Evolutionary conservation across 2,888 invertebrate species (phyloP), one percentile per base, ranked within the genome.

Genomic region (Caenorhabditis macrosperma): DNA sequence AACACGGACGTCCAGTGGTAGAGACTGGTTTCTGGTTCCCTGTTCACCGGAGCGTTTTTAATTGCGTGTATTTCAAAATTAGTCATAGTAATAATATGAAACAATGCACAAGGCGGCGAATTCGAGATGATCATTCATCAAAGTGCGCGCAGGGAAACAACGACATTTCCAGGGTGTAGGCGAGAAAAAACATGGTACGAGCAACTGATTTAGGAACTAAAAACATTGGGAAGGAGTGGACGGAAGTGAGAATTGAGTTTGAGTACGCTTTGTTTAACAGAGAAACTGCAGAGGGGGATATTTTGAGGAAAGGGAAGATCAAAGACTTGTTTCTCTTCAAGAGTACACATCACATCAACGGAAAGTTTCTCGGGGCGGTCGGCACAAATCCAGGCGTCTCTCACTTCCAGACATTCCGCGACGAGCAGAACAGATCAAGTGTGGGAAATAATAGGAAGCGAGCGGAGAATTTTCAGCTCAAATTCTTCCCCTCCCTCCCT

Each of bases 201-300:
- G 54, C 9, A 17, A 33, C 38, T 22, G 30, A 59, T 64, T 57
- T 33, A 74, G 64, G 57, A 74, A 64, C 74, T 74, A 41, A 48
- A 50, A 74, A 44, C 57, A 54, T 15, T 24, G n/a, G 33, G 61
- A 41, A 48, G 33, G 22, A 38, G 44, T 26, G 46, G 55, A 44
- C 61, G 64, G 71, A 61, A 63, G 41, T 50, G 38, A 41, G 38
- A 52, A 77, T 77, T 50, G 50, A 68, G 68, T 68, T 76, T 63
- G 67, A 68, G 76, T 77, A 77, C 76, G 76, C 76, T 77, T 69
- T 68, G 68, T 77, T 77, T 63, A 77, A 69, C 76, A 33, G 52
- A 61, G 46, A 61, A 30, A 52, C 54, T 46, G 71, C 61, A 61
- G 55, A 60, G 55, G 46, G 61, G 20, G 61, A 71, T 71, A 71